A percentile compares a stretch with the other conserved stretches of the same genome.
These are phyloP conservation scores for Heliconius cydno DNA, from an alignment of 2,888 invertebrate species.

Conservation along the genomic window DNA sequence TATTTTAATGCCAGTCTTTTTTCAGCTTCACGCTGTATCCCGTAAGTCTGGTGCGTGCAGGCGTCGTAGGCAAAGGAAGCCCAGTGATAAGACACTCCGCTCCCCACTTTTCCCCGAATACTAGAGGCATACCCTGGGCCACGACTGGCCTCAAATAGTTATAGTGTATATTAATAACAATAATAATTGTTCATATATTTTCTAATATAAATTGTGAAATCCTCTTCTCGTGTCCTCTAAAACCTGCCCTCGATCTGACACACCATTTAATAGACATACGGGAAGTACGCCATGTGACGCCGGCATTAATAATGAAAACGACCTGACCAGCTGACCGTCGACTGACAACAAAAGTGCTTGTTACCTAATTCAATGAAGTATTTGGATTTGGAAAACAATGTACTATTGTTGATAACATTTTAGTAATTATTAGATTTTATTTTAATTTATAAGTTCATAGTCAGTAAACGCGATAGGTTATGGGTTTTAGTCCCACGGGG, in stretches of 20 bases:
- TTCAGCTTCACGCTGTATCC: too few species aligned
- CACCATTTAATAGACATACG: slow-evolving; percentile 26
- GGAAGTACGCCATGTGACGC: slow-evolving; percentile 24
- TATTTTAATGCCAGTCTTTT: neutral
- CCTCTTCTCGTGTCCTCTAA: neutral
- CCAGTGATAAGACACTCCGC: too few species aligned
- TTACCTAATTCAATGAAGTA: slow-evolving; percentile 24
- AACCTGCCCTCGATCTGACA: slow-evolving; percentile 26
- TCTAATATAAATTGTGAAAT: slow-evolving; percentile 2
- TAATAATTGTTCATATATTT: neutral
- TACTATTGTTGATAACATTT: neutral
- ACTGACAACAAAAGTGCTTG: slow-evolving; percentile 23
- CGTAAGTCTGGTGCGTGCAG: too few species aligned
- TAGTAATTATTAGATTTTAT: neutral
- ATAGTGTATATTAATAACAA: too few species aligned
- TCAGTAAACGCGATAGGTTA: too few species aligned
- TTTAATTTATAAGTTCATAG: too few species aligned
- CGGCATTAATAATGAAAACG: slow-evolving; percentile 27
- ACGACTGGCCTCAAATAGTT: too few species aligned
- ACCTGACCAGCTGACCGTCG: slow-evolving; percentile 28
- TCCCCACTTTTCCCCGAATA: too few species aligned
- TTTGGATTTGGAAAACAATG: slow-evolving; percentile 20
- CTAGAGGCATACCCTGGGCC: too few species aligned
- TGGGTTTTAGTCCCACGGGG: too few species aligned
- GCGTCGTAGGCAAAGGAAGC: too few species aligned